Evolutionary conservation across 2,113 vertebrate genomes (phyloP), one percentile per base, ranked within the genome.

Genomic region (Urocitellus parryii): DNA sequence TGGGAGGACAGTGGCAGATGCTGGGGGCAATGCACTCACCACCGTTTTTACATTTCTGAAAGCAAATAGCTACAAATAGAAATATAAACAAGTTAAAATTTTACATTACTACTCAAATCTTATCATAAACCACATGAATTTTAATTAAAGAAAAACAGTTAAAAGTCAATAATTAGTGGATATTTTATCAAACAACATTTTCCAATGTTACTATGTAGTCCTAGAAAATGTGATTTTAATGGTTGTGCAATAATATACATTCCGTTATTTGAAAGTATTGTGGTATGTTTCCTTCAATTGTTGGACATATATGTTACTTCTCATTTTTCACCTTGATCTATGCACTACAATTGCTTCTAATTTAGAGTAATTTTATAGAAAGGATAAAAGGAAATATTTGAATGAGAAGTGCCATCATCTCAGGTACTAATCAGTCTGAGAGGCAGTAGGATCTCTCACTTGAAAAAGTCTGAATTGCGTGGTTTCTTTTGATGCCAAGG

Each of bases 41-140:
- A 7, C 99, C 99, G 1, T 99, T 99, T 97, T 97, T 99, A 98
- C 99, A 99, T 87, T 99, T 99, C 95, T 99, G 99, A 97, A 99
- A 98, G 95, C 99, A 99, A 96, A 99, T 93, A 0, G 99, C 99
- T 99, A 95, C 29, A 97, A 82, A 74, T 0, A 58, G 53, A 90
- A 91, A 95, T 34, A 88, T 4, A 51, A 82, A 88, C 17, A 67
- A 85, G 8, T 93, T 70, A 79, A 61, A 61, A 84, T 27, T 45
- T 68, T 92, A 42, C 77, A 77, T 81, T 70, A 65, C 18, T 42
- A 13, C 51, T 77, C 56, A 65, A 83, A 73, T 68, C 24, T 20
- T 82, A 92, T 48, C 11, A 86, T 16, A 65, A 95, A 34, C 17
- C n/a, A 70, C 29, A 72, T 82, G 68, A 45, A 72, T 39, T 65